A percentile compares a stretch with the other conserved stretches of the same genome.
phyloP scores from a whole-genome alignment of 2,113 vertebrate species.

The Nibea albiflora region DNA sequence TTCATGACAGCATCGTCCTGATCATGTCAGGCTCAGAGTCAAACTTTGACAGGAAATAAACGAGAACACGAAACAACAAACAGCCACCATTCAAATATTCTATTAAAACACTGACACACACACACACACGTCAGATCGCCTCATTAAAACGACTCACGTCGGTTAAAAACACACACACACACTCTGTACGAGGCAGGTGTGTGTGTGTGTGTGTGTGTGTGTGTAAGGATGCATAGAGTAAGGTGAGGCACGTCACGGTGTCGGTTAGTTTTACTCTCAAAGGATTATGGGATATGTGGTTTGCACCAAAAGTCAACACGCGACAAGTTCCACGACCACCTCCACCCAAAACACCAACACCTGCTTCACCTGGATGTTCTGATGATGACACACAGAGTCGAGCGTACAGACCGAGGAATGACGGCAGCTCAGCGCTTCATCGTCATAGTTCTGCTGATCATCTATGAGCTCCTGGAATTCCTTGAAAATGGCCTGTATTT shows the following conservation, averaged over 20 bases:
- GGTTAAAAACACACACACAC: constrained; percentile 12
- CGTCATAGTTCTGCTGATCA: too few relatives aligned
- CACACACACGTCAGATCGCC: constrained; percentile 10
- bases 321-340: neutral
- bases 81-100: neutral
- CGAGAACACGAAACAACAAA: neutral
- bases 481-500: too few relatives aligned
- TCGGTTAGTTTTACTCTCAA: neutral
- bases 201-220: neutral
- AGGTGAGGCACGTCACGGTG: constrained; percentile 38
- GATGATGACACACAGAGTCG: neutral
- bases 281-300: constrained; percentile 1
- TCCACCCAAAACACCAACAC: neutral
- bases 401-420: too few relatives aligned
- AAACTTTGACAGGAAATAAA: neutral
- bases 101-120: neutral
- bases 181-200: neutral
- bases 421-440: too few relatives aligned
- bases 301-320: neutral
- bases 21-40: neutral
- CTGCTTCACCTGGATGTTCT: neutral
- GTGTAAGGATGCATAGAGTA: constrained; percentile 29
- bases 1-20: neutral
- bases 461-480: too few relatives aligned
- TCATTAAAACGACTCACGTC: neutral